A percentile compares a stretch with the other conserved stretches of the same genome.
phyloP scores from a whole-genome alignment of 2,113 vertebrate species.

The Toxostoma redivivum region DNA sequence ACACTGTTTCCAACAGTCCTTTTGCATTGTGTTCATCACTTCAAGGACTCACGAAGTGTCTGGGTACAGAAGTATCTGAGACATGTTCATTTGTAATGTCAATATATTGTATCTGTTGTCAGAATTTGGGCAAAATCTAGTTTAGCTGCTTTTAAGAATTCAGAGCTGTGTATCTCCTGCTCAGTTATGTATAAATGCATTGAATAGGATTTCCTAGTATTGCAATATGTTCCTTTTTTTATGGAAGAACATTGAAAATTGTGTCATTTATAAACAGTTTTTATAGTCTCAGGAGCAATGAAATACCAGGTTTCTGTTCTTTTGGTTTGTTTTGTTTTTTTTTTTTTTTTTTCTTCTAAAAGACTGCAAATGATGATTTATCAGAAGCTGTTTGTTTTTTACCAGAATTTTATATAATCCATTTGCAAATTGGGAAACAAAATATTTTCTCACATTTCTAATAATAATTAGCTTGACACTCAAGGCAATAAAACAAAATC shows the following conservation, averaged over 20 bases:
- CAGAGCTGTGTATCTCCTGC: neutral
- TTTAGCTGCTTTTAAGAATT: neutral
- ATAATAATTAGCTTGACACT: slow-evolving; percentile 44
- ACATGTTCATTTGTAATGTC: neutral
- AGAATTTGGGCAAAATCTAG: neutral
- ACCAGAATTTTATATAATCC: slow-evolving; percentile 34
- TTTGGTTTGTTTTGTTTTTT: too few relatives aligned
- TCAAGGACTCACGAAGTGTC: neutral
- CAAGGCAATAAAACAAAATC: slow-evolving; percentile 43
- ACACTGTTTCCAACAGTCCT: fast-evolving
- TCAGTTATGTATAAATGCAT: neutral
- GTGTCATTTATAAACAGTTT: neutral
- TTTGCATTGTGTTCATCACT: neutral
- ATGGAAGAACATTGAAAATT: neutral
- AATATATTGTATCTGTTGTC: neutral
- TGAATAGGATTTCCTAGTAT: neutral
- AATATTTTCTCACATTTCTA: slow-evolving; percentile 42
- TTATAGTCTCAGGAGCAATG: neutral
- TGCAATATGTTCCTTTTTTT: neutral
- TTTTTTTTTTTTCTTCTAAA: neutral
- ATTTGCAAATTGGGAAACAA: slow-evolving; percentile 32
- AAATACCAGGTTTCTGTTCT: neutral
- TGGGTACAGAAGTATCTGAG: neutral
- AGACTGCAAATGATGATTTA: neutral
- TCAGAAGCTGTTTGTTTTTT: slow-evolving; percentile 47